Base-by-base conservation (phyloP, 2,797 vertebrate genomes). In the Gymnothorax reevesii region DNA sequence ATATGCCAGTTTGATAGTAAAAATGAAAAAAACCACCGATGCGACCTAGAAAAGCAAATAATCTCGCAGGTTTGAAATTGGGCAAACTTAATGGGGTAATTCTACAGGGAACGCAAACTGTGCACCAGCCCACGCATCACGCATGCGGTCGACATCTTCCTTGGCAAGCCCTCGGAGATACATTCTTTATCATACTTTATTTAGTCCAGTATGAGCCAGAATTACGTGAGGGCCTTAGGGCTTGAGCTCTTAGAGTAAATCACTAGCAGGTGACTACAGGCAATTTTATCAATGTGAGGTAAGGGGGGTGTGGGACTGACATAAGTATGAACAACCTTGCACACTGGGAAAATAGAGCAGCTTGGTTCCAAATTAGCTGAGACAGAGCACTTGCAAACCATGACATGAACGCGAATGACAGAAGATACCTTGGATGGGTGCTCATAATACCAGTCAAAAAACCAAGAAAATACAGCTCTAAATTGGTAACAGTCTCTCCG, bases 401-500 rank as follows among this genome's bases (percentile, higher is more conserved):
- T 89, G 91, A 88, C 91, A 86, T 88, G 85, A 69, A 64, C 54
- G 77, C 82, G 66, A 85, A 87, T 87, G 85, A 87, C 85, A 82
- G 83, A 80, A 49, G 85, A 94, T 86, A 92, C 89, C 84, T 88
- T 27, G 62, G 86, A 90, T 87, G 85, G 90, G 95, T 94, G 93
- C 95, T 96, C 94, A 93, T 94, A 94, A 96, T 42, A 42, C 33
- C 33, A 42, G 33, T 1, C 1, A 42, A 42, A 42, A 42, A 42
- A 42, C 1, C 33, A 42, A 42, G 33, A 96, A 94, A 97, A 96
- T 93, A 95, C 95, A 96, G 97, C 94, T 92, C 94, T 92, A 97
- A 96, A 97, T 97, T 97, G 97, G 96, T 96, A 97, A 97, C 97
- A 97, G 96, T 96, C 96, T 92, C 93, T 94, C 93, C 95, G 96